These are phyloP conservation scores for Cremastobaeus sp. DNA, from an alignment of 2,888 invertebrate genomes.

Conservation along the genomic window DNA sequence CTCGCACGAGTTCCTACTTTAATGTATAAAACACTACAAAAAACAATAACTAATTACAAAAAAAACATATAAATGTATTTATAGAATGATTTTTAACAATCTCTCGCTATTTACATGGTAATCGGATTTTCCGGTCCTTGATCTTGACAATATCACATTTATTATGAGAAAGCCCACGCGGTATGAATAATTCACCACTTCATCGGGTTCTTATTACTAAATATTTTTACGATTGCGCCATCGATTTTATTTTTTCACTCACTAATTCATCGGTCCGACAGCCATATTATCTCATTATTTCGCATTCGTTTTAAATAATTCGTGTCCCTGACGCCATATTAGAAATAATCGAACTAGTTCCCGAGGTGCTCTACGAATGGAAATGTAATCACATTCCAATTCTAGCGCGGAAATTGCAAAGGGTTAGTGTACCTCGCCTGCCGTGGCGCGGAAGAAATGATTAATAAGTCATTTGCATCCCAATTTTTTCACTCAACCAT, in stretches of 20 bases:
- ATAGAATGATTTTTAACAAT: slow-evolving; percentile 23
- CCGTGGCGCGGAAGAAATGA: slow-evolving; percentile 63
- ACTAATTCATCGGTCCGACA: slow-evolving; percentile 1
- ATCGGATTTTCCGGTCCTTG: slow-evolving; percentile 41
- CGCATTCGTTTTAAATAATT: slow-evolving; percentile 27
- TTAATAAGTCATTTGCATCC: slow-evolving; percentile 54
- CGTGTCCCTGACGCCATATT: slow-evolving; percentile 14
- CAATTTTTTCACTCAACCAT: slow-evolving; percentile 32
- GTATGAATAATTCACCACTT: slow-evolving; percentile 40
- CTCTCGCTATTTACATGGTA: slow-evolving; percentile 32
- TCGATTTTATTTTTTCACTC: slow-evolving; percentile 1
- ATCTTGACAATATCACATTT: slow-evolving; percentile 41
- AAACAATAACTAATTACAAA: too few species aligned
- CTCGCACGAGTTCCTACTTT: too few species aligned
- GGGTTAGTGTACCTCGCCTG: slow-evolving; percentile 64
- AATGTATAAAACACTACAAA: too few species aligned
- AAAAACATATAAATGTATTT: not conserved
- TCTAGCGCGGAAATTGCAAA: slow-evolving; percentile 76
- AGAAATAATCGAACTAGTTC: slow-evolving; percentile 40
- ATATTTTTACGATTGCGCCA: slow-evolving; percentile 39
- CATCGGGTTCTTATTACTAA: slow-evolving; percentile 21
- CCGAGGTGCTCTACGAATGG: slow-evolving; percentile 59
- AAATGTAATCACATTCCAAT: slow-evolving; percentile 78
- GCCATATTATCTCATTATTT: slow-evolving; percentile 33
- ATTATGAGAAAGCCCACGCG: slow-evolving; percentile 36